phyloP scores from a whole-genome alignment of 2,113 vertebrate species.

The Pavo muticus region DNA sequence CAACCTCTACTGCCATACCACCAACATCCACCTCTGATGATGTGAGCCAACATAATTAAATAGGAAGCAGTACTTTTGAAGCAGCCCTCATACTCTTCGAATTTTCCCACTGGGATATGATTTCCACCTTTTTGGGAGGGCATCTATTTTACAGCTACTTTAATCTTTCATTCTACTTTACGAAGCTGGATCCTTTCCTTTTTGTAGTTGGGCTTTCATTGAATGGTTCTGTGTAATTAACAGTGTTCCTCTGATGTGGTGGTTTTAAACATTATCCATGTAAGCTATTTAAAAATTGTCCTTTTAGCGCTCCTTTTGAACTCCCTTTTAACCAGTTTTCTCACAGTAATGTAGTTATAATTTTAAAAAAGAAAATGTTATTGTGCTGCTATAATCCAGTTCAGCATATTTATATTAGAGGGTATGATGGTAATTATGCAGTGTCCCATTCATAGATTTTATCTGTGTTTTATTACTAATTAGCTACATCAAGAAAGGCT shows the following conservation, averaged over 20 bases:
- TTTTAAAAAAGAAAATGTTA: neutral
- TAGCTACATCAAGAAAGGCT: neutral
- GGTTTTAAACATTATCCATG: slow-evolving; percentile 44
- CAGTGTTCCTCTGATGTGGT: slow-evolving; percentile 59
- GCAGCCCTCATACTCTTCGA: neutral
- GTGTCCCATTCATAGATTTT: neutral
- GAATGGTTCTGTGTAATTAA: slow-evolving; percentile 58
- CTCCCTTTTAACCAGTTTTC: slow-evolving; percentile 35
- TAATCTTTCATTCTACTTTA: neutral
- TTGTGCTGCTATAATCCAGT: neutral
- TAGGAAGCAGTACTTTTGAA: neutral
- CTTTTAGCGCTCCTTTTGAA: slow-evolving; percentile 13
- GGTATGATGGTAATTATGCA: neutral
- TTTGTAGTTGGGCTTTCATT: slow-evolving; percentile 32
- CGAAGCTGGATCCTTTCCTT: neutral
- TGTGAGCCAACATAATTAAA: neutral
- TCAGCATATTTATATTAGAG: neutral
- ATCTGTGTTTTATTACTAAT: neutral
- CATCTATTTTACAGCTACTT: slow-evolving; percentile 5
- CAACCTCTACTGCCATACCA: no score
- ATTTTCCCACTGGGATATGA: neutral
- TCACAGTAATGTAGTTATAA: neutral
- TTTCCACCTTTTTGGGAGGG: neutral
- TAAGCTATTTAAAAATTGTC: slow-evolving; percentile 35
- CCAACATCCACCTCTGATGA: neutral